Conservation (phyloP, 2,113 vertebrate species). For the Thunnus thynnus region DNA sequence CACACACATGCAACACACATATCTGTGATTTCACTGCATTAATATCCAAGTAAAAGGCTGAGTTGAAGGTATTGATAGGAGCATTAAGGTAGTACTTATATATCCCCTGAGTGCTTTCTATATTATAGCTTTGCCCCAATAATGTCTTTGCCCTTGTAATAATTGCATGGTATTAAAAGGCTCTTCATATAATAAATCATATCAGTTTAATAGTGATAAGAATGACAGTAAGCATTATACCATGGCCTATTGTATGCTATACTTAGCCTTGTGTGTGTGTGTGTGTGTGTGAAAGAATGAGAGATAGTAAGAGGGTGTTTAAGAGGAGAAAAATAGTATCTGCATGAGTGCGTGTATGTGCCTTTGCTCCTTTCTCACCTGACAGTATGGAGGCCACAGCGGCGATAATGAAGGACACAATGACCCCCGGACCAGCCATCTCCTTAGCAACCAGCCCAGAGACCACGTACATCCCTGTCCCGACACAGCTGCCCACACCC, state of each 20-base stretch:
- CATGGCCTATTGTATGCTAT: neutral
- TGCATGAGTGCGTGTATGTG: neutral
- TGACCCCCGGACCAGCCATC: constrained; percentile 97
- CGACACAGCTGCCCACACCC: constrained; percentile 96
- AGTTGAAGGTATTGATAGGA: constrained; percentile 37
- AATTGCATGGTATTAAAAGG: constrained; percentile 45
- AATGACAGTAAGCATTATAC: constrained; percentile 11
- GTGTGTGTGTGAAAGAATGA: neutral
- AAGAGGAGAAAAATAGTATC: neutral
- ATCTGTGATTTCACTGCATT: neutral
- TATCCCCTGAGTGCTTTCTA: constrained; percentile 34
- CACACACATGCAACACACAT: constrained; percentile 13
- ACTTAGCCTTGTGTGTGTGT: neutral
- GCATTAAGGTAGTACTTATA: constrained; percentile 27
- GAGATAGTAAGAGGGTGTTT: neutral
- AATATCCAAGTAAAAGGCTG: constrained; percentile 18
- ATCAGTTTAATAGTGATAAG: constrained; percentile 17
- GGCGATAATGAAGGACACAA: constrained; percentile 98
- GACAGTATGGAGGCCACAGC: constrained; percentile 97
- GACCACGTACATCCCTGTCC: constrained; percentile 98
- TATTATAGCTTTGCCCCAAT: constrained; percentile 13
- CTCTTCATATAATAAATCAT: constrained; percentile 43
- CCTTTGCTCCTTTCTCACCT: constrained; percentile 80
- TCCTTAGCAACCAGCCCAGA: constrained; percentile 98
- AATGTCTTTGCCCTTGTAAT: constrained; percentile 58